Evolutionary conservation across 2,888 invertebrate genomes (phyloP).

Genomic region (Pollenia angustigena): DNA sequence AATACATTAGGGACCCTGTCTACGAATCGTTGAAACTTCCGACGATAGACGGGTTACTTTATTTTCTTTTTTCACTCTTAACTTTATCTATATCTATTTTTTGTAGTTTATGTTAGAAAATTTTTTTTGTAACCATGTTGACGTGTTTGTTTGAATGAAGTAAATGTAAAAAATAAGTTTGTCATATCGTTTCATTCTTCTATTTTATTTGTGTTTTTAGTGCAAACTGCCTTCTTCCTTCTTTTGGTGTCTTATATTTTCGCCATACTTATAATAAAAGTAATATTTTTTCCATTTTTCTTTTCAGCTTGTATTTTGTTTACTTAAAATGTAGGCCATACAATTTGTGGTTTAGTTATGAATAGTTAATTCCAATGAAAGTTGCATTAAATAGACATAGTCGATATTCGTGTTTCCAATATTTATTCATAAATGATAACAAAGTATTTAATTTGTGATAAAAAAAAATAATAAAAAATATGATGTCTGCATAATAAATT

Average conservation of each 20-base stretch:
- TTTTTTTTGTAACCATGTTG: too few relatives aligned
- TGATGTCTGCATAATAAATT: too few relatives aligned
- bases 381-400: not conserved
- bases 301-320: too few relatives aligned
- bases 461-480: not conserved
- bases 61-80: not conserved
- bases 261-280: not conserved
- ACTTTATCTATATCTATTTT: not conserved
- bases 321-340: not conserved
- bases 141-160: too few relatives aligned
- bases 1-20: not conserved
- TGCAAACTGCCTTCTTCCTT: not conserved
- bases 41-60: conserved; percentile 13
- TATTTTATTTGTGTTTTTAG: not conserved
- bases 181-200: not conserved
- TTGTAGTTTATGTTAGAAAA: too few relatives aligned
- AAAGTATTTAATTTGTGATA: not conserved
- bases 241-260: not conserved
- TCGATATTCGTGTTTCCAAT: not conserved
- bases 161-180: not conserved
- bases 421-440: conserved; percentile 8
- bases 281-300: too few relatives aligned
- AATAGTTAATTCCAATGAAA: not conserved
- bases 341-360: conserved; percentile 14
- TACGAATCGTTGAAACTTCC: conserved; percentile 4